Percentiles rank a stretch among this genome's conserved stretches.
phyloP scores from a whole-genome alignment of 2,888 invertebrate species.

The Alcis repandata region DNA sequence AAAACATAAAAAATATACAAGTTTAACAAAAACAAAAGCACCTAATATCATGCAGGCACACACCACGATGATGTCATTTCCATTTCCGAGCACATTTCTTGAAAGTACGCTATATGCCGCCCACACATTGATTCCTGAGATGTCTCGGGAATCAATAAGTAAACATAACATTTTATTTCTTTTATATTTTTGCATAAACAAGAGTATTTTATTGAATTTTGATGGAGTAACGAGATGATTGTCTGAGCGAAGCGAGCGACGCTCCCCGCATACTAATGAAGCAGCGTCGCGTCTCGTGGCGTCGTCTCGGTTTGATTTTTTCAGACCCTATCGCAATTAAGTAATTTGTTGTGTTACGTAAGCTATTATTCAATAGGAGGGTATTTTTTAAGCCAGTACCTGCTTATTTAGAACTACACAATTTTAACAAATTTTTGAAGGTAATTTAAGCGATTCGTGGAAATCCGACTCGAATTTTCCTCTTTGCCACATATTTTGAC shows the following conservation, averaged over 20 bases:
- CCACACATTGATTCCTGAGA: slow-evolving; percentile 7
- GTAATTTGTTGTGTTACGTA: too few species aligned
- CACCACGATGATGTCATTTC: slow-evolving; percentile 9
- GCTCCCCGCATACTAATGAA: slow-evolving; percentile 34
- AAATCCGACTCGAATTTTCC: not conserved
- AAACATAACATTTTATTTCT: slow-evolving; percentile 7
- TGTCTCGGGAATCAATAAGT: not conserved
- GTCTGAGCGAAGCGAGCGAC: slow-evolving; percentile 10
- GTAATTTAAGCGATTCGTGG: not conserved
- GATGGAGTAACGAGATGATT: slow-evolving; percentile 23
- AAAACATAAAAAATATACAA: too few species aligned
- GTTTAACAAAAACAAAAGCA: not conserved
- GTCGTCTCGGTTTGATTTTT: not conserved
- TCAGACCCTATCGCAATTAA: not conserved
- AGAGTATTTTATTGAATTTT: slow-evolving; percentile 31
- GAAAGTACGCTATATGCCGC: not conserved
- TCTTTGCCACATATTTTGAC: not conserved
- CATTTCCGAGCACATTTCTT: slow-evolving; percentile 1
- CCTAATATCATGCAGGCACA: not conserved
- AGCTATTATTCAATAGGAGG: too few species aligned
- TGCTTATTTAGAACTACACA: slow-evolving; percentile 6
- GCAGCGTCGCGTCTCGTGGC: too few species aligned
- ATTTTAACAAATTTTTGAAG: not conserved
- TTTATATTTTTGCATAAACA: slow-evolving; percentile 25
- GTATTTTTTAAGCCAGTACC: too few species aligned